Evolutionary conservation across 2,113 vertebrate genomes (phyloP).

Genomic region (Colinus virginianus): DNA sequence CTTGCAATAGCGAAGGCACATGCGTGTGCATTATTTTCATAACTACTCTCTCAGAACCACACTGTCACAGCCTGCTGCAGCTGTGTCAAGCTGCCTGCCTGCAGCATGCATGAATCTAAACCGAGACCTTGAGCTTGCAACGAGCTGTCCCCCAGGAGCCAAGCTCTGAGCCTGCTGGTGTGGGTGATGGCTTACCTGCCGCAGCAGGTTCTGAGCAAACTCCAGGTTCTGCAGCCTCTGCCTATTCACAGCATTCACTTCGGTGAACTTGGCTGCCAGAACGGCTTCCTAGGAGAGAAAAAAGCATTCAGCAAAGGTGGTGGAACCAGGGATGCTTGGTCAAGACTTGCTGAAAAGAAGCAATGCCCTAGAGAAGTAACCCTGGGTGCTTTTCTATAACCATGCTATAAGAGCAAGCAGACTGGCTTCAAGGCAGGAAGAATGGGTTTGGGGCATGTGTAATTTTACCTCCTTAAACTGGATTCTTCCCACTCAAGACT

Average conservation of each 20-base stretch:
- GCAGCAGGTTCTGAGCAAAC: constrained; percentile 89
- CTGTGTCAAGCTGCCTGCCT: neutral
- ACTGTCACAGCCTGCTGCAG: neutral
- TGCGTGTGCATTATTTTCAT: fast-evolving
- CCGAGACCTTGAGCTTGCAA: neutral
- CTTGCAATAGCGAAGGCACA: neutral
- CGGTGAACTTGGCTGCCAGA: constrained; percentile 90
- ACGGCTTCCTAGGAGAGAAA: constrained; percentile 84
- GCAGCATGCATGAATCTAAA: neutral
- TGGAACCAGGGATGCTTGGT: neutral
- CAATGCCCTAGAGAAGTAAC: neutral
- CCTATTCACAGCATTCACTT: constrained; percentile 90
- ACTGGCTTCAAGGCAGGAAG: neutral
- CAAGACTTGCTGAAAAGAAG: neutral
- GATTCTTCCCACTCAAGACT: neutral
- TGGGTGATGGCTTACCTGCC: constrained; percentile 82
- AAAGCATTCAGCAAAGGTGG: neutral
- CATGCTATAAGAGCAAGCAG: fast-evolving
- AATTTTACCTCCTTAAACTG: neutral
- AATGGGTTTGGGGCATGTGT: neutral
- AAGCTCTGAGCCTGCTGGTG: neutral
- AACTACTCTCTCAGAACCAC: neutral
- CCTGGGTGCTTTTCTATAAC: neutral
- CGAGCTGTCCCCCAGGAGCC: neutral
- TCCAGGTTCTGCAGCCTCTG: constrained; percentile 92